These are phyloP conservation scores for Platygyra sinensis DNA, from an alignment of 64 coral and sea anemone species.

Conservation along the genomic window DNA sequence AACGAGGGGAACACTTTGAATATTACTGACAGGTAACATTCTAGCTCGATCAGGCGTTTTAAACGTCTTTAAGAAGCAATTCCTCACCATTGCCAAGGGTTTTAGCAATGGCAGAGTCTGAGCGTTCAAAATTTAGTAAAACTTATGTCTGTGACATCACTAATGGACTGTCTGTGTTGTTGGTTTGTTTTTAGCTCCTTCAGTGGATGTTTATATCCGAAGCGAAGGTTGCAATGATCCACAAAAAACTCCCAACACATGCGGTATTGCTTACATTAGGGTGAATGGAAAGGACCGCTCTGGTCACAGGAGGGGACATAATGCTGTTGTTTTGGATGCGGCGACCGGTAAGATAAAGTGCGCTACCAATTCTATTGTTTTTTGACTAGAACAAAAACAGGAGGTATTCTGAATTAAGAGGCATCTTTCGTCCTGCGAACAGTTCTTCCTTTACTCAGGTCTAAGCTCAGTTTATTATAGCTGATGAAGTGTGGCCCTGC, in stretches of 20 bases:
- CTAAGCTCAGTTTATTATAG: too few relatives aligned
- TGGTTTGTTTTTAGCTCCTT: not conserved
- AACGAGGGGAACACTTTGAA: too few relatives aligned
- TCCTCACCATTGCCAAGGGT: not conserved
- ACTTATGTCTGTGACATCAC: not conserved
- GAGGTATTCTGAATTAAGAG: too few relatives aligned
- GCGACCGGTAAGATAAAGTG: not conserved
- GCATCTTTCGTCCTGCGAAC: too few relatives aligned
- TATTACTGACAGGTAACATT: too few relatives aligned
- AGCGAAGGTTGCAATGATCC: slow-evolving; percentile 61
- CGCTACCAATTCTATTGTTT: too few relatives aligned
- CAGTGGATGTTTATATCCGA: slow-evolving; percentile 14
- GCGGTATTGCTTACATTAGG: slow-evolving; percentile 32
- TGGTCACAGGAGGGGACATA: not conserved
- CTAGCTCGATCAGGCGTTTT: too few relatives aligned
- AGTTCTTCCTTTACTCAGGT: too few relatives aligned
- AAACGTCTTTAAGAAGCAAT: not conserved
- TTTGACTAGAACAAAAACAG: not conserved
- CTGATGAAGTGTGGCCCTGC: too few relatives aligned
- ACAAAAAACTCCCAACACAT: not conserved
- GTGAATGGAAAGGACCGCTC: slow-evolving; percentile 41
- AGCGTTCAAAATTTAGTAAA: not conserved
- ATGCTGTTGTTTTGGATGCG: slow-evolving; percentile 21
- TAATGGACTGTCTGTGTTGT: not conserved
- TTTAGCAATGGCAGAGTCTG: not conserved